Evolutionary conservation across 2,888 invertebrate genomes (phyloP).

Genomic region (Megalurothrips usitatus): DNA sequence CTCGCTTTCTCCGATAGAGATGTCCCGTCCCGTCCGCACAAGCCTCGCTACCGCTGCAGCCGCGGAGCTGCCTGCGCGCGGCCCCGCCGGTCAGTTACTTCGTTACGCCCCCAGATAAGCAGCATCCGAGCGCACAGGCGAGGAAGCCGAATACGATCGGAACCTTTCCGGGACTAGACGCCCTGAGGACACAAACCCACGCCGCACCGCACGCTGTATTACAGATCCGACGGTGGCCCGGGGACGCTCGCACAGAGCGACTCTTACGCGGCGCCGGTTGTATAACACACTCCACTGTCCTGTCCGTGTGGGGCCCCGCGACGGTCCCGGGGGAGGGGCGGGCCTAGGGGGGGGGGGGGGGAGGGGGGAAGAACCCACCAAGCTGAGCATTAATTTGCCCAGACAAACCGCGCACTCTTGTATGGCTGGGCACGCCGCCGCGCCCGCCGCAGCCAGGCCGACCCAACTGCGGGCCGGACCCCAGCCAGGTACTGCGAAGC

Average conservation of each 20-base stretch:
- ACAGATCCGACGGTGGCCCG: too few relatives aligned
- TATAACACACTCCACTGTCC: neutral
- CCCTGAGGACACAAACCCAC: too few relatives aligned
- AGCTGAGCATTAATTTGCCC: neutral
- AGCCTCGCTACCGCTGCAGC: too few relatives aligned
- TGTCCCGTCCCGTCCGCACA: neutral
- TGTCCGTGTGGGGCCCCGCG: neutral
- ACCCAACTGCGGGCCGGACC: too few relatives aligned
- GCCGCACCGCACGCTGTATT: too few relatives aligned
- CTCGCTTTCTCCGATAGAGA: slow-evolving; percentile 1
- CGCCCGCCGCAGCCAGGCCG: too few relatives aligned
- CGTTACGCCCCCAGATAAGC: neutral
- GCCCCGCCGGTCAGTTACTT: neutral
- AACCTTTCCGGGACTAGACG: too few relatives aligned
- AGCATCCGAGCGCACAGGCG: too few relatives aligned
- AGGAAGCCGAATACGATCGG: too few relatives aligned
- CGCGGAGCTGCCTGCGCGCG: neutral
- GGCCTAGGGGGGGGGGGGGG: neutral
- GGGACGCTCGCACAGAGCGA: too few relatives aligned
- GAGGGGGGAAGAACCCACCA: neutral
- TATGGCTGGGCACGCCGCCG: neutral
- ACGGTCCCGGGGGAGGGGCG: neutral
- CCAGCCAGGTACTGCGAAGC: too few relatives aligned
- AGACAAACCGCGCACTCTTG: slow-evolving; percentile 7
- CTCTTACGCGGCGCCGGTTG: too few relatives aligned